Percentiles rank a stretch among this genome's conserved stretches.
phyloP scores from a whole-genome alignment of 2,113 vertebrate species.

The Podarcis raffonei region DNA sequence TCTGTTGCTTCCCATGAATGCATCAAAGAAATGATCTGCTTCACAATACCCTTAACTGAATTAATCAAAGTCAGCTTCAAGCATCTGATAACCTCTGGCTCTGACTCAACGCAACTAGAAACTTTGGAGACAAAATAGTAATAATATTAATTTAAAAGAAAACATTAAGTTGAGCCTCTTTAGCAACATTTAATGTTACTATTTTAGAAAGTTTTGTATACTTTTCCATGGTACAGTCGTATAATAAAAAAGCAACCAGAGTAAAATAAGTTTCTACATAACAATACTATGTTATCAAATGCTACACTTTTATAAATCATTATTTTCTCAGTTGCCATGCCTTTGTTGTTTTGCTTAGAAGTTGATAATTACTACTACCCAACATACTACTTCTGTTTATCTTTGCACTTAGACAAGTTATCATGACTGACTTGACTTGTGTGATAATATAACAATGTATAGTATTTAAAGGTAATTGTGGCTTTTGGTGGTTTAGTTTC shows the following conservation, averaged over 20 bases:
- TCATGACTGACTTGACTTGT: not conserved
- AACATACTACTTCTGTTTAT: slow-evolving; percentile 5
- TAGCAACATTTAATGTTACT: not conserved
- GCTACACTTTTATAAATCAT: not conserved
- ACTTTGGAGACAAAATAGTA: slow-evolving; percentile 65
- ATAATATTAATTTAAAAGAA: not conserved
- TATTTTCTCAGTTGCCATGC: not conserved
- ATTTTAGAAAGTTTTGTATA: slow-evolving; percentile 19
- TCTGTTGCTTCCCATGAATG: slow-evolving; percentile 75
- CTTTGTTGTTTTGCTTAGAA: not conserved
- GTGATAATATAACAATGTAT: not conserved
- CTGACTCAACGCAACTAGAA: slow-evolving; percentile 52
- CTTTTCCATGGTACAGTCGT: not conserved
- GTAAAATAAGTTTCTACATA: not conserved
- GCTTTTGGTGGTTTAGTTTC: not conserved
- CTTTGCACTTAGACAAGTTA: not conserved
- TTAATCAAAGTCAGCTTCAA: slow-evolving; percentile 80
- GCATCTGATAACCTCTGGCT: slow-evolving; percentile 79
- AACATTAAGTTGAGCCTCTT: slow-evolving; percentile 16
- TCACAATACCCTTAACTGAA: slow-evolving; percentile 77
- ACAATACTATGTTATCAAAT: not conserved
- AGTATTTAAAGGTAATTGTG: not conserved
- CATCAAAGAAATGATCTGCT: slow-evolving; percentile 83
- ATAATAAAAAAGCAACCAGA: not conserved
- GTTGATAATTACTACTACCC: not conserved